Evolutionary conservation across 2,888 invertebrate species (phyloP), one percentile per base, ranked within the genome.

Genomic region (Drosophila basisetae): DNA sequence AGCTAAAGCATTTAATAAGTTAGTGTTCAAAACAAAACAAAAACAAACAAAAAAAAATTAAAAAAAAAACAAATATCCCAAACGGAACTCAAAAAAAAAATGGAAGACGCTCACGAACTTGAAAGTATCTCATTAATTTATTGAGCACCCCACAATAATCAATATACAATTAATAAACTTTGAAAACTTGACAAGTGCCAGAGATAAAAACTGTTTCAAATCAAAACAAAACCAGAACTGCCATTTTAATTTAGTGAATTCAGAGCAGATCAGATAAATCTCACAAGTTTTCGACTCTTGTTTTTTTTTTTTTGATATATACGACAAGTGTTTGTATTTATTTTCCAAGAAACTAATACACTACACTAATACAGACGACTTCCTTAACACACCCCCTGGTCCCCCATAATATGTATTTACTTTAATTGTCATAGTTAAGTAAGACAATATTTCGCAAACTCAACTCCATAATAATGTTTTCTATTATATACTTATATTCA

Each of bases 181-280:
- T n/a, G 13, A 28, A 22, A 50, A 22, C 22, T 39, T 47, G 16
- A 41, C 30, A 35, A 22, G 53, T 35, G 47, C 53, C 54, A 56
- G 68, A 3, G 43, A 49, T 18, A n/a, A 9, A 30, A 25, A 37
- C 43, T 68, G 68, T 76, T 54, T 52, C 52, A 68, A 60, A 58
- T 49, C 30, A 74, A 81, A 65, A 69, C 58, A 65, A 62, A 67
- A 71, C 65, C 59, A 88, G 61, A 83, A 89, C 89, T 90, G 90
- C 90, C 89, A 85, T 85, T 85, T 85, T 88, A 72, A 85, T 84
- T 88, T 85, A 90, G 89, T 75, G 69, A 62, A 68, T 56, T 50
- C 76, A 49, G 72, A 54, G 43, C 59, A 67, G 69, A 63, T 61
- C 76, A 82, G 68, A 25, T 59, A 41, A 35, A 37, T 30, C 53